Evolutionary conservation across 2,797 vertebrate species (phyloP).

Genomic region (Sarcophilus harrisii): DNA sequence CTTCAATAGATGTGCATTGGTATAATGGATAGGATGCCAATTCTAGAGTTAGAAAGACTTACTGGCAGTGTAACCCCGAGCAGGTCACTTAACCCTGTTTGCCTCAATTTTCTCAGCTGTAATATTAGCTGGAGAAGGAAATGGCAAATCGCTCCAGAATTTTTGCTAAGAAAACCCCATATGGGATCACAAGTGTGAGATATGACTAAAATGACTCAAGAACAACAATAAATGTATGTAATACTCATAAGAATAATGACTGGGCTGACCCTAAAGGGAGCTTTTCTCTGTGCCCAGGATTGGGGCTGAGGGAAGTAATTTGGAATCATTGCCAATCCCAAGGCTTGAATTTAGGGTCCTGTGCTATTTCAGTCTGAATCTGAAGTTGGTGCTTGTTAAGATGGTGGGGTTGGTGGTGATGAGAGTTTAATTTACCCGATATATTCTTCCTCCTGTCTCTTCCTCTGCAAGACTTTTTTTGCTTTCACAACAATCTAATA

Average conservation of each 20-base stretch:
- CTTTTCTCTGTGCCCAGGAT: background rate
- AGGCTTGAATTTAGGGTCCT: background rate
- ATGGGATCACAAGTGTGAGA: background rate
- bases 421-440: background rate
- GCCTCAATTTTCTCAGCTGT: background rate
- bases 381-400: background rate
- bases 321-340: background rate
- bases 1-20: background rate
- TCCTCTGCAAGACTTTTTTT: background rate
- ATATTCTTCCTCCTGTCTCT: background rate
- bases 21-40: background rate
- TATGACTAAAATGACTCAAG: background rate
- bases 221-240: background rate
- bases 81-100: background rate
- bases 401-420: background rate
- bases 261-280: background rate
- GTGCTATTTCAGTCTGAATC: background rate
- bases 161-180: background rate
- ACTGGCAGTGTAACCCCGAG: background rate
- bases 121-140: background rate
- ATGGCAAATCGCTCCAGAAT: background rate
- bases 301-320: background rate
- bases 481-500: background rate
- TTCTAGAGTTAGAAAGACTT: background rate
- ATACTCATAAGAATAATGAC: background rate